Conservation (phyloP, 2,797 vertebrate species). For the Clarias laeviceps region DNA sequence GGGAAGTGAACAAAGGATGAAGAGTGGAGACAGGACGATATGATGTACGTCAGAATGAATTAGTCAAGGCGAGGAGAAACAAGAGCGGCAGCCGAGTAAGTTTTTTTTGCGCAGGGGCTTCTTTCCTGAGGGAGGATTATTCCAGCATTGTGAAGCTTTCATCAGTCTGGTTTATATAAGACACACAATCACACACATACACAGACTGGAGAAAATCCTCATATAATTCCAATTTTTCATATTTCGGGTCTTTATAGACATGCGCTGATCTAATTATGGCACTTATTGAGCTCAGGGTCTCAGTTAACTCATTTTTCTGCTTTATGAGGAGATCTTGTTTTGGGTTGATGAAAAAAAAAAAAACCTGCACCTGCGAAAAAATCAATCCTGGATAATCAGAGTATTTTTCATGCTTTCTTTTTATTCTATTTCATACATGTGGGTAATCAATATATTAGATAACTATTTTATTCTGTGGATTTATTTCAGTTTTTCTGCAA, state of each 20-base stretch:
- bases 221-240: slow-evolving; percentile 1
- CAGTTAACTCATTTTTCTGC: background rate
- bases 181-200: background rate
- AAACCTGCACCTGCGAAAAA: background rate
- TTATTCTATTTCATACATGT: background rate
- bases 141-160: slow-evolving; percentile 5
- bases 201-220: slow-evolving; percentile 14
- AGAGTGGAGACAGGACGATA: slow-evolving; percentile 33
- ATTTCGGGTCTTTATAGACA: background rate
- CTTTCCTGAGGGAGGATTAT: slow-evolving; percentile 24
- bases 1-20: slow-evolving; percentile 22
- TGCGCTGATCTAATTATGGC: slow-evolving; percentile 11
- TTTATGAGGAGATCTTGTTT: background rate
- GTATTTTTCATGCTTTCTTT: background rate
- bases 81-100: background rate
- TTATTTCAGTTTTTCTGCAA: background rate
- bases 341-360: background rate
- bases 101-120: slow-evolving; percentile 20
- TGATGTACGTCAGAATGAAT: slow-evolving; percentile 38
- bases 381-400: background rate
- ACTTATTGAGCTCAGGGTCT: background rate
- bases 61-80: slow-evolving; percentile 35
- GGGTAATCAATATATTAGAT: background rate
- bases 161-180: slow-evolving; percentile 36
- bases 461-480: background rate